phyloP scores from a whole-genome alignment of 2,888 invertebrate species.

The Tachina lurida region DNA sequence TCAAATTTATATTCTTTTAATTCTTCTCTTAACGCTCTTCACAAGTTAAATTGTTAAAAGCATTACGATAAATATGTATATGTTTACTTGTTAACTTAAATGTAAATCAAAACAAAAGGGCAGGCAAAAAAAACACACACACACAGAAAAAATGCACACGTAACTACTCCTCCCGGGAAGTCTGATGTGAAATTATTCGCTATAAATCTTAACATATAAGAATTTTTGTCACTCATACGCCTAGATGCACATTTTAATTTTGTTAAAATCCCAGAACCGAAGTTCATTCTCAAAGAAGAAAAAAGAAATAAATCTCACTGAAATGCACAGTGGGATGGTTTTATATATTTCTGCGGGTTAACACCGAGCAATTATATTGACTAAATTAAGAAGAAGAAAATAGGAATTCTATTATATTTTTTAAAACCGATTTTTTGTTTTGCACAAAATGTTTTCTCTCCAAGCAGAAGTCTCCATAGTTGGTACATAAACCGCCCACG shows the following conservation, averaged over 20 bases:
- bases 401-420: no score
- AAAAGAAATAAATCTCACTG: conserved; percentile 14
- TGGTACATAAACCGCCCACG: no score
- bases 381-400: no score
- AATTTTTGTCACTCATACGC: conserved; percentile 79
- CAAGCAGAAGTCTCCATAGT: no score
- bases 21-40: no score
- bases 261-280: conserved; percentile 61
- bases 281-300: conserved; percentile 27
- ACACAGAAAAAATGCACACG: not conserved
- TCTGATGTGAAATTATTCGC: conserved; percentile 55
- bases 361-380: no score
- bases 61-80: conserved; percentile 6
- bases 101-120: conserved; percentile 40
- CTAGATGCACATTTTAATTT: conserved; percentile 79
- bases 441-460: no score
- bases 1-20: not conserved
- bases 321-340: no score
- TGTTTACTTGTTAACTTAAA: conserved; percentile 42
- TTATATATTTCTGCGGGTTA: no score
- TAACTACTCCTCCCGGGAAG: not conserved
- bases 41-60: not conserved
- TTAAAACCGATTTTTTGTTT: no score
- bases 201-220: conserved; percentile 61
- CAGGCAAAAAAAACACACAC: conserved; percentile 8